These are phyloP conservation scores for Platalea minor DNA, from an alignment of 2,797 vertebrate genomes.

Conservation along the genomic window DNA sequence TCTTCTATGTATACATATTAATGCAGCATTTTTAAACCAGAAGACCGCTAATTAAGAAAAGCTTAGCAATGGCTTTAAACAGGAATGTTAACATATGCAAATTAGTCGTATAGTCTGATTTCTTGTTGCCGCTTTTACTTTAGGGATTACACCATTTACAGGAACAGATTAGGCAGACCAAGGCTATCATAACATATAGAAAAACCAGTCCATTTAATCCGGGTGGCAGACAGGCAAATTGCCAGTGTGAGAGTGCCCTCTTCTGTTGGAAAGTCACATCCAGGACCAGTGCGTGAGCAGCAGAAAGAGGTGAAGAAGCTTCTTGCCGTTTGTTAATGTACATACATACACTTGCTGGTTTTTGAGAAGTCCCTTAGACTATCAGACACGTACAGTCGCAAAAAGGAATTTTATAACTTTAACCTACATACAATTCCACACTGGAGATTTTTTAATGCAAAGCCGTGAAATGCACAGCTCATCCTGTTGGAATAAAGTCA, in stretches of 20 bases:
- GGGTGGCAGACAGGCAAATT: background rate
- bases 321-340: background rate
- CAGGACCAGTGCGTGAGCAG: background rate
- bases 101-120: slow-evolving; percentile 61
- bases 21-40: slow-evolving; percentile 66
- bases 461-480: background rate
- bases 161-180: slow-evolving; percentile 65
- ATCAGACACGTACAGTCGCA: background rate
- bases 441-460: background rate
- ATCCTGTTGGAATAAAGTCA: background rate
- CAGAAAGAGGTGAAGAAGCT: background rate
- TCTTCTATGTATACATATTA: slow-evolving; percentile 67
- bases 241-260: slow-evolving; percentile 62
- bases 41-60: slow-evolving; percentile 72
- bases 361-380: background rate
- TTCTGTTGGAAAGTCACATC: background rate
- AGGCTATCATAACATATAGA: background rate
- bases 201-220: background rate
- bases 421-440: background rate
- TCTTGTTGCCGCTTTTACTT: slow-evolving; percentile 53
- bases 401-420: background rate
- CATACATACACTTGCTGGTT: background rate
- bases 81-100: slow-evolving; percentile 72
- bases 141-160: slow-evolving; percentile 68
- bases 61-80: slow-evolving; percentile 72